phyloP scores from a whole-genome alignment of 2,888 invertebrate species.

The Oconnorella tubifera region DNA sequence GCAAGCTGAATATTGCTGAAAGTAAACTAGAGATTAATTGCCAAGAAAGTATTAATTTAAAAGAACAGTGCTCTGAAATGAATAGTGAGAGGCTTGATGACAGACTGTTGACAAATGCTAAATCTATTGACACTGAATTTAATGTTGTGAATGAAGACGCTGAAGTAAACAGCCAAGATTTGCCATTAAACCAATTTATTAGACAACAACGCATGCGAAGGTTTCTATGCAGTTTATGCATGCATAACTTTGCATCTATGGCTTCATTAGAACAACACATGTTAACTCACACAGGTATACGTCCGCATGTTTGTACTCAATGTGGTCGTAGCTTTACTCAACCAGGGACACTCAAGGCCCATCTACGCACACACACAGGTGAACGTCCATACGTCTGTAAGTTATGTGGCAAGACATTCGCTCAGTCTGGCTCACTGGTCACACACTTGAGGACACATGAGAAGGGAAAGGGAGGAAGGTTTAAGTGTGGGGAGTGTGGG shows the following conservation, averaged over 20 bases:
- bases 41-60: too few relatives aligned
- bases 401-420: background rate
- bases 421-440: conserved; percentile 2
- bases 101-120: too few relatives aligned
- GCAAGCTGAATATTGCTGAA: too few relatives aligned
- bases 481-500: background rate
- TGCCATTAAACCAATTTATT: too few relatives aligned
- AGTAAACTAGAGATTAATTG: too few relatives aligned
- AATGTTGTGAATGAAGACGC: too few relatives aligned
- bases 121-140: too few relatives aligned
- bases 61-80: too few relatives aligned
- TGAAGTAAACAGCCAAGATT: too few relatives aligned
- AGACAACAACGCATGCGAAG: too few relatives aligned
- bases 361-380: conserved; percentile 1
- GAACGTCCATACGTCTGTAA: background rate
- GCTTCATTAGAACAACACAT: background rate
- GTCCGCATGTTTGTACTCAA: background rate
- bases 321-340: background rate
- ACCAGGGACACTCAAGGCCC: background rate
- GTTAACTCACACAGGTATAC: background rate
- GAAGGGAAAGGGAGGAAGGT: background rate
- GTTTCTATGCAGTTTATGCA: background rate
- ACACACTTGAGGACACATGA: background rate
- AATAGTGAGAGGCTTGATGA: too few relatives aligned
- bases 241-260: background rate